Conservation (phyloP, 2,797 vertebrate genomes). For the Huso huso region DNA sequence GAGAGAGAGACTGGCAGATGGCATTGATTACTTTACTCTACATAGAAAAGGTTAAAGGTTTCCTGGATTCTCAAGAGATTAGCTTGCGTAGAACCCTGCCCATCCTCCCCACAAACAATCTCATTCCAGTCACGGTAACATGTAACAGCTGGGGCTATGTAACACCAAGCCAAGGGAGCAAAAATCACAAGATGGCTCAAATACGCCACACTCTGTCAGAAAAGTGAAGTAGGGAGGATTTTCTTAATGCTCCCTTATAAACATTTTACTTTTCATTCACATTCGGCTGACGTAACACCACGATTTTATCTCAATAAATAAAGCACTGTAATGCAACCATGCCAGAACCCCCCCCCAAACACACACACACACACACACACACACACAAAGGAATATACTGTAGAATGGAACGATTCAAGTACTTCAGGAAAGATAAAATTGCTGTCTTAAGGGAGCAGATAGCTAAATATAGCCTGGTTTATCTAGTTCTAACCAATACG, state of each 20-base stretch:
- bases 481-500: too few species aligned
- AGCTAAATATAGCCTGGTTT: too few species aligned
- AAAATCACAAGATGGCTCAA: constrained; percentile 34
- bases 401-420: constrained; percentile 21
- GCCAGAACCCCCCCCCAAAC: neutral
- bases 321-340: too few species aligned
- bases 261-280: neutral
- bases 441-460: too few species aligned
- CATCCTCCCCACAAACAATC: constrained; percentile 26
- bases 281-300: neutral
- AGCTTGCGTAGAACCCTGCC: constrained; percentile 7
- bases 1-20: constrained; percentile 41
- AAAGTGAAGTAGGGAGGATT: constrained; percentile 31
- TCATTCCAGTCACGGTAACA: constrained; percentile 1
- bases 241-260: constrained; percentile 1
- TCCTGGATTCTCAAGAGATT: constrained; percentile 19
- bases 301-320: too few species aligned
- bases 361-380: constrained; percentile 1
- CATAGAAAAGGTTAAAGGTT: constrained; percentile 49
- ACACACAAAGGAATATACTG: constrained; percentile 6
- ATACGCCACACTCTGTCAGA: constrained; percentile 45
- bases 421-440: constrained; percentile 27
- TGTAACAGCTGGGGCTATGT: constrained; percentile 12
- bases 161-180: constrained; percentile 8
- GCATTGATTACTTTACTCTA: constrained; percentile 52